Evolutionary conservation across 92 coral and sea anemone species (phyloP), one percentile per base, ranked within the genome.

Genomic region (Palythoa caribaeorum): DNA sequence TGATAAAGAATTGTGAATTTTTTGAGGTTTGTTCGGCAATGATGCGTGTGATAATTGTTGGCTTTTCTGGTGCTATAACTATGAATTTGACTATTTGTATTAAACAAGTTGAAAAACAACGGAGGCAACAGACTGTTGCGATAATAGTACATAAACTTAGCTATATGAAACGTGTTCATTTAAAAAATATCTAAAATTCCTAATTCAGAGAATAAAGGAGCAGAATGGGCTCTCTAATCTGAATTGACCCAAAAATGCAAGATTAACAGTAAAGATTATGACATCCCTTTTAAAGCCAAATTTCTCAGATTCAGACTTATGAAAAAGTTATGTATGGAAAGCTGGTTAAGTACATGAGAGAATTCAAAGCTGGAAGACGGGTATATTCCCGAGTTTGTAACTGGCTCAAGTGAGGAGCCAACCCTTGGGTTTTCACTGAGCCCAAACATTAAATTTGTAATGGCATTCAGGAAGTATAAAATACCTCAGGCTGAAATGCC

Each of bases 361-460:
- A 79, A 57, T 73, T 79, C 9, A 38, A 79, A 79, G 44, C 37
- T 79, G 84, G 84, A 37, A 20, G 84, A 50, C 65, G 84, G 39
- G 84, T 79, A 20, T 35, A 79, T 54, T 21, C 72, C 54, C n/a
- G 84, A 54, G 44, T 79, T 79, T 79, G 84, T 79, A 16, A 79
- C 84, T 52, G 84, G 84, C 44, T 79, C 84, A 55, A 79, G 84
- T 79, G 84, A 79, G 69, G 84, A 79, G 69, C 84, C 84, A 79
- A 50, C 69, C 66, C 72, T 79, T 79, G 84, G 84, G 84, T 79
- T 79, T 52, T 17, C 84, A 79, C 65, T 48, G 84, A 55, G 69
- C 48, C 84, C 72, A 40, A 40, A 53, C 57, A 78, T 51, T 40
- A 70, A 78, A 38, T 78, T 78, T 78, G 60, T 54, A 54, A 47